A percentile compares a stretch with the other conserved stretches of the same genome.
phyloP scores from a whole-genome alignment of 2,888 invertebrate species.

The Andrena haemorrhoa region DNA sequence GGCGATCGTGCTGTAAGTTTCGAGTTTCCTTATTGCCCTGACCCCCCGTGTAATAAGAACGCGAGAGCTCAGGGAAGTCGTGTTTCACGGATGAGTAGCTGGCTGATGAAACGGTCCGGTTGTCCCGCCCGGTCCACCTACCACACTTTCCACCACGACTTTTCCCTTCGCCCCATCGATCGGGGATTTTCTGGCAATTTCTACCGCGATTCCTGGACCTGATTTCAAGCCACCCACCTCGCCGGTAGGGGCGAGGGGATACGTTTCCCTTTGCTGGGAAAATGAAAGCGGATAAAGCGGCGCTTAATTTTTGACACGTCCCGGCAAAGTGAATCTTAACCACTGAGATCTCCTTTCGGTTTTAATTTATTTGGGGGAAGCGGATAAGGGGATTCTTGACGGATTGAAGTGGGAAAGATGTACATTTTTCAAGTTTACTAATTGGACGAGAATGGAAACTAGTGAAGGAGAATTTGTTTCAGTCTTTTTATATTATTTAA shows the following conservation, averaged over 20 bases:
- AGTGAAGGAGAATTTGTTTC: too few species aligned
- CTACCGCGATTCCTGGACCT: slow-evolving; percentile 17
- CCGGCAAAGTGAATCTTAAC: slow-evolving; percentile 6
- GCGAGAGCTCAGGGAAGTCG: slow-evolving; percentile 7
- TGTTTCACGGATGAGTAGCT: slow-evolving; percentile 48
- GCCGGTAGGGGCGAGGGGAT: neutral
- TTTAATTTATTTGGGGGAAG: neutral
- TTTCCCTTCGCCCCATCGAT: slow-evolving; percentile 31
- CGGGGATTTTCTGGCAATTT: slow-evolving; percentile 42
- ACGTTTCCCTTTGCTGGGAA: neutral
- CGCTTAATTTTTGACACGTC: slow-evolving; percentile 20
- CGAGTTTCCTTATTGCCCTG: slow-evolving; percentile 58
- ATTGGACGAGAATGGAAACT: too few species aligned
- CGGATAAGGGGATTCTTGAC: neutral
- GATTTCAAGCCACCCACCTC: slow-evolving; percentile 22
- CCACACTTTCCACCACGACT: slow-evolving; percentile 10
- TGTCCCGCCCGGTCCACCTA: slow-evolving; percentile 5
- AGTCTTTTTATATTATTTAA: too few species aligned
- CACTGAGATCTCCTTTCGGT: neutral
- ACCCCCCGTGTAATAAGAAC: slow-evolving; percentile 58
- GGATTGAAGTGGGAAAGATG: neutral
- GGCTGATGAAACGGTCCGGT: slow-evolving; percentile 43
- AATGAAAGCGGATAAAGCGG: slow-evolving; percentile 14
- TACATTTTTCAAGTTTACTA: neutral
- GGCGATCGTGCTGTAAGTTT: slow-evolving; percentile 94